Base-by-base conservation (phyloP, 1,140 invertebrate species). In the Dinoponera quadriceps region DNA sequence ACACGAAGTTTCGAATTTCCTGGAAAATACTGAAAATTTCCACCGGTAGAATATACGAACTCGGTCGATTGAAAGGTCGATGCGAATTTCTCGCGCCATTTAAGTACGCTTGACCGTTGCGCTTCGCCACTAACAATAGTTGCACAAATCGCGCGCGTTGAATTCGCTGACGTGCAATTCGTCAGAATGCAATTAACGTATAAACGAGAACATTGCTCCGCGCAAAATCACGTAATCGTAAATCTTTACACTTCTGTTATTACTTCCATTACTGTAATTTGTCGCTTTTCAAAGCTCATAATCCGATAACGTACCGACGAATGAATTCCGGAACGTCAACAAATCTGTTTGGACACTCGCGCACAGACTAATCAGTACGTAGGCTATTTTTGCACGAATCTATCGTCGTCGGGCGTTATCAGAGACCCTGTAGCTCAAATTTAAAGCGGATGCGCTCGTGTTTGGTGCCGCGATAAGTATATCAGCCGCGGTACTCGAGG, bases 211-310 rank as follows among this genome's bases (percentile, higher is more conserved):
- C 59, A 60, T 60, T 81, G 73, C 73, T 25, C 49, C 13, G 18
- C 33, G 38, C 4, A 65, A 33, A n/a, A 18, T 16, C 44, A 33
- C 33, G 18, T 48, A 60, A 33, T 88, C 88, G 88, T 91, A 92
- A 92, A 92, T 91, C 7, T 44, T 59, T 11, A 38, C 29, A 38
- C 27, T 13, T 25, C 16, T 69, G 4, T 18, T 0, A 25, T 14
- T 66, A 44, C 20, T 25, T 2, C 3, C n/a, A 54, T 29, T 3
- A n/a, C 3, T 44, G 27, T 16, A 48, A 62, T 16, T 20, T 27
- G 51, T 65, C 18, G 3, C n/a, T 55, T 18, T 72, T 51, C 29
- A 55, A 22, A 65, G 38, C 29, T 55, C 20, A 20, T 20, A 7
- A n/a, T 55, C n/a, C 13, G 20, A 11, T 38, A 44, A 38, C 18